Evolutionary conservation across 2,888 invertebrate genomes (phyloP).

Genomic region (Pogonocherus hispidulus): DNA sequence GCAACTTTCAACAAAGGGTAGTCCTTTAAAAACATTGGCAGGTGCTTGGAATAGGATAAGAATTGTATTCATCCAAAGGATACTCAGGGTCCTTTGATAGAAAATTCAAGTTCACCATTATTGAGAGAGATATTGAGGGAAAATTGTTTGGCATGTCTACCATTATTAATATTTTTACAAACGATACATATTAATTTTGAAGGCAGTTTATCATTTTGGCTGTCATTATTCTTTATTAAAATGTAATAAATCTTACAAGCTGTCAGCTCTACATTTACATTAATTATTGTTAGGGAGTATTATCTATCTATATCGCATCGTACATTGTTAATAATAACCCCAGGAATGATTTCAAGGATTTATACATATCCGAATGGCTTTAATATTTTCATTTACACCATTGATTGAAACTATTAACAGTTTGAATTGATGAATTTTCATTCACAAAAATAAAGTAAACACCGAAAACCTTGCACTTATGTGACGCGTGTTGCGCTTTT

Average conservation of each 20-base stretch:
- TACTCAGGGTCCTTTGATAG: neutral
- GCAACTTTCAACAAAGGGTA: too few relatives aligned
- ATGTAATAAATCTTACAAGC: conserved; percentile 35
- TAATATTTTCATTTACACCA: too few relatives aligned
- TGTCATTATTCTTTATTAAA: conserved; percentile 37
- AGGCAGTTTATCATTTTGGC: conserved; percentile 36
- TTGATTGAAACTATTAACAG: too few relatives aligned
- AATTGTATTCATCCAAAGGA: neutral
- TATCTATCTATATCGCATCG: conserved; percentile 12
- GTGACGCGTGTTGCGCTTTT: too few relatives aligned
- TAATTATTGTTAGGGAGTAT: conserved; percentile 25
- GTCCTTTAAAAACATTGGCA: too few relatives aligned
- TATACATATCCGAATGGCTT: neutral
- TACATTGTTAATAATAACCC: conserved; percentile 13
- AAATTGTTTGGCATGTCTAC: conserved; percentile 4
- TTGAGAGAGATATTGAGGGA: neutral
- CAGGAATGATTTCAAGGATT: too few relatives aligned
- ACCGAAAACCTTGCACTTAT: too few relatives aligned
- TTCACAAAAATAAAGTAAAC: too few relatives aligned
- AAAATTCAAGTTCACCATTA: conserved; percentile 7
- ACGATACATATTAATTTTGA: conserved; percentile 24
- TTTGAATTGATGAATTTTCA: too few relatives aligned
- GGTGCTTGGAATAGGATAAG: neutral
- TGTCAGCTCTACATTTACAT: conserved; percentile 33
- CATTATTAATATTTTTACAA: conserved; percentile 15